A percentile compares a stretch with the other conserved stretches of the same genome.
Conservation (phyloP, 2,113 vertebrate species). For the Centropristis striata region DNA sequence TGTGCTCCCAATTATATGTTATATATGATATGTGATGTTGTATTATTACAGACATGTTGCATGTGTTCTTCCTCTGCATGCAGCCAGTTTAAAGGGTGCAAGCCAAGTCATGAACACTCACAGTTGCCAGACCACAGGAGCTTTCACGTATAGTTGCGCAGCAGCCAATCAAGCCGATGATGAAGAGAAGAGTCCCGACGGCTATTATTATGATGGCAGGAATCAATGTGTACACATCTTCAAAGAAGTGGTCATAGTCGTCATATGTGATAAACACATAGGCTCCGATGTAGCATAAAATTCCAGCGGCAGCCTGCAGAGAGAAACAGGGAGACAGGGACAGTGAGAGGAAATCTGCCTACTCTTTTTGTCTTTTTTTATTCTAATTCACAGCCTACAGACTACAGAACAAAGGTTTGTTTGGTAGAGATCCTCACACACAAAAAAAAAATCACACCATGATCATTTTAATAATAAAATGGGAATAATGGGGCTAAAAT, state of each 20-base stretch:
- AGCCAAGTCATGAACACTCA: slow-evolving; percentile 76
- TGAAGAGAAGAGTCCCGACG: slow-evolving; percentile 94
- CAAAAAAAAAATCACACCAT: too few relatives aligned
- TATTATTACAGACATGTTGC: not conserved
- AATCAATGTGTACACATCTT: slow-evolving; percentile 95
- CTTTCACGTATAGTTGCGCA: slow-evolving; percentile 97
- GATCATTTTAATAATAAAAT: too few relatives aligned
- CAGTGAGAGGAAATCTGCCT: too few relatives aligned
- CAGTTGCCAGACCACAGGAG: slow-evolving; percentile 94
- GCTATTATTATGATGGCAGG: slow-evolving; percentile 96
- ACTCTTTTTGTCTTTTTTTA: not conserved
- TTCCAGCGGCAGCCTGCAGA: slow-evolving; percentile 94
- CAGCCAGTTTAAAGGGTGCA: not conserved
- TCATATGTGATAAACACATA: slow-evolving; percentile 99
- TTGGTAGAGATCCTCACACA: too few relatives aligned
- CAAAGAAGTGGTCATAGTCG: slow-evolving; percentile 98
- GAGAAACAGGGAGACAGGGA: slow-evolving; percentile 28
- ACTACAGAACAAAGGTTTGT: too few relatives aligned
- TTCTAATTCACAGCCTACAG: too few relatives aligned
- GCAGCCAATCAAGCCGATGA: slow-evolving; percentile 96
- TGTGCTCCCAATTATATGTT: not conserved
- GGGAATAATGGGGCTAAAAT: too few relatives aligned
- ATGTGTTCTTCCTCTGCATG: not conserved
- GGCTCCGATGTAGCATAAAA: slow-evolving; percentile 98
- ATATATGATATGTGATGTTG: too few relatives aligned